Percentiles rank a stretch among this genome's conserved stretches.
phyloP scores from a whole-genome alignment of 1,140 invertebrate species.

The Magallana gigas region DNA sequence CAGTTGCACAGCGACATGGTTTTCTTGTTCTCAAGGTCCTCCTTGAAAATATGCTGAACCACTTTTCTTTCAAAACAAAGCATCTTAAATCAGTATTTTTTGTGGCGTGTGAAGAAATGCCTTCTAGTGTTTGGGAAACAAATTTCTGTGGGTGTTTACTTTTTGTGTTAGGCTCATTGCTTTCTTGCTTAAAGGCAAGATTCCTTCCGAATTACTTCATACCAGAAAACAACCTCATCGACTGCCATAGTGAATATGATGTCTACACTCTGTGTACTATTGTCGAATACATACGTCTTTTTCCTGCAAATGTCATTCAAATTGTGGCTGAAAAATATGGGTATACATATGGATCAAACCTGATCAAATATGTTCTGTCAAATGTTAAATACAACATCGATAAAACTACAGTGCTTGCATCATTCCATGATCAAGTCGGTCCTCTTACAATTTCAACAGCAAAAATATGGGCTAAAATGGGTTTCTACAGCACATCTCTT shows the following conservation, averaged over 20 bases:
- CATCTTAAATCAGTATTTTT: constrained; percentile 50
- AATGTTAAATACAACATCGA: background rate
- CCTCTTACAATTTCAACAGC: background rate
- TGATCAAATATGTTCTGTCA: background rate
- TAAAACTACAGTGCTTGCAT: background rate
- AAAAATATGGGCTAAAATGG: background rate
- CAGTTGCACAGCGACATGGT: constrained; percentile 44
- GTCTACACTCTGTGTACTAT: constrained; percentile 1
- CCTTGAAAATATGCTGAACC: constrained; percentile 34
- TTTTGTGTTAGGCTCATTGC: constrained; percentile 25
- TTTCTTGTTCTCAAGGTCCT: constrained; percentile 50
- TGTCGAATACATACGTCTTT: constrained; percentile 40
- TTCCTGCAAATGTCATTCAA: constrained; percentile 27
- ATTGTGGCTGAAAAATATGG: constrained; percentile 47
- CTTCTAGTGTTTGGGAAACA: background rate
- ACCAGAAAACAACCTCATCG: constrained; percentile 49
- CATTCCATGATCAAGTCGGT: background rate
- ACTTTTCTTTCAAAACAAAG: constrained; percentile 5
- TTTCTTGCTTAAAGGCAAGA: constrained; percentile 3
- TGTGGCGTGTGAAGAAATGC: constrained; percentile 41
- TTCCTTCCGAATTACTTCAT: constrained; percentile 53
- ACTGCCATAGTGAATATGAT: background rate
- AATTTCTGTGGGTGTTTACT: constrained; percentile 41
- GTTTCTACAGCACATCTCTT: background rate
- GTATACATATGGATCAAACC: background rate